Percentiles rank a stretch among this genome's conserved stretches.
These are phyloP conservation scores for Cylloceria caligata DNA, from an alignment of 2,888 invertebrate genomes.

Conservation along the genomic window DNA sequence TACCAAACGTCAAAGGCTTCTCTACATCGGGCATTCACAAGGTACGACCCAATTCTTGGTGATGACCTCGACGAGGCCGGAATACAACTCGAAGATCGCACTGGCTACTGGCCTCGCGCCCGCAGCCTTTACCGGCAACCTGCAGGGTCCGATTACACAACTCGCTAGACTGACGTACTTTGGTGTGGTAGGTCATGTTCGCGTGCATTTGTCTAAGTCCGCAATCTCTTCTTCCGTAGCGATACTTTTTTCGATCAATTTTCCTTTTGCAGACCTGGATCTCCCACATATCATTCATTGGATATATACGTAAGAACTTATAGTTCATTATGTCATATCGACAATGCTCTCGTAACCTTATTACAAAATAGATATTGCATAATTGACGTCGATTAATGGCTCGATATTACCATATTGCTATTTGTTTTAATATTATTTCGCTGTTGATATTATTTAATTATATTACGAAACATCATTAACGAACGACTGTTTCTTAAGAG, in stretches of 20 bases:
- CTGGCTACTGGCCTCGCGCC: conserved; percentile 81
- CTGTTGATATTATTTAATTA: too few relatives aligned
- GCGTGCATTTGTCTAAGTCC: neutral
- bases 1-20: conserved; percentile 83
- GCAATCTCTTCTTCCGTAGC: neutral
- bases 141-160: conserved; percentile 81
- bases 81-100: conserved; percentile 80
- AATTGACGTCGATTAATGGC: neutral
- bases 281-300: neutral
- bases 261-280: neutral
- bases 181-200: conserved; percentile 79
- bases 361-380: neutral
- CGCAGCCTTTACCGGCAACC: conserved; percentile 81
- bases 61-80: conserved; percentile 80
- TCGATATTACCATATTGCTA: neutral
- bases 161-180: conserved; percentile 80
- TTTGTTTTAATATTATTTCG: neutral
- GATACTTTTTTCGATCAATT: neutral
- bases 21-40: conserved; percentile 87
- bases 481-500: too few relatives aligned
- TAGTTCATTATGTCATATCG: neutral
- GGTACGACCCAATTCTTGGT: conserved; percentile 85
- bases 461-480: too few relatives aligned
- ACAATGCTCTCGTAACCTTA: neutral
- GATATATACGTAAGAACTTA: conserved; percentile 25